Base-by-base conservation (phyloP, 2,888 invertebrate species). In the Panopea generosa region DNA sequence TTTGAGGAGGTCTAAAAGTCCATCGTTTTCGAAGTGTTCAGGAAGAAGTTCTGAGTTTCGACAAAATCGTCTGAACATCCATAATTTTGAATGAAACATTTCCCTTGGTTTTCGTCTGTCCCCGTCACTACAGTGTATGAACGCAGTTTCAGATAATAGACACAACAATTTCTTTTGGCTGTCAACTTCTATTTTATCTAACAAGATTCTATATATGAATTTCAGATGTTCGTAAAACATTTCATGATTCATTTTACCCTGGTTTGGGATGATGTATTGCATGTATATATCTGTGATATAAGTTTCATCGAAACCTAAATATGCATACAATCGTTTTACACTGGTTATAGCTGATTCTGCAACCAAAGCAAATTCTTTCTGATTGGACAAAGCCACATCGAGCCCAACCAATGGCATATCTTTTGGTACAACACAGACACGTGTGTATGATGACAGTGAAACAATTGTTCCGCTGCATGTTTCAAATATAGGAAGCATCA, bases 1-100 rank as follows among this genome's bases (percentile, higher is more conserved):
- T 7, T 45, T 26, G 33, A 82, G 26, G 22, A 82, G 77, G 1
- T 7, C 0, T 3, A 18, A 38, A 78, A 77, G 79, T 49, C 45
- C 45, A 0, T 16, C 0, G 0, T 45, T 50, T n/a, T 18, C n/a
- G 18, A 66, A 77, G 16, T 55, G 45, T 33, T 62, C 16, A 47
- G 74, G 70, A 18, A 76, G 68, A 50, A 77, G 77, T 0, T 18
- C 45, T 6, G 16, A 9, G 6, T 16, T 6, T 9, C n/a, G 6
- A 6, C 16, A 45, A 6, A 45, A 9, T 16, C 6, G 4, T 9
- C 16, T 45, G 45, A 45, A 45, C 4, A 45, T n/a, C 20, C 16
- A 4, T 6, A 9, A 9, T 6, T 45, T 20, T 45, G 45, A n/a
- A 45, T 20, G 3, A 45, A 18, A 45, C 16, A 45, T 9, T 4